Conservation (phyloP, 2,888 invertebrate species). For the Microdon myrmicae region DNA sequence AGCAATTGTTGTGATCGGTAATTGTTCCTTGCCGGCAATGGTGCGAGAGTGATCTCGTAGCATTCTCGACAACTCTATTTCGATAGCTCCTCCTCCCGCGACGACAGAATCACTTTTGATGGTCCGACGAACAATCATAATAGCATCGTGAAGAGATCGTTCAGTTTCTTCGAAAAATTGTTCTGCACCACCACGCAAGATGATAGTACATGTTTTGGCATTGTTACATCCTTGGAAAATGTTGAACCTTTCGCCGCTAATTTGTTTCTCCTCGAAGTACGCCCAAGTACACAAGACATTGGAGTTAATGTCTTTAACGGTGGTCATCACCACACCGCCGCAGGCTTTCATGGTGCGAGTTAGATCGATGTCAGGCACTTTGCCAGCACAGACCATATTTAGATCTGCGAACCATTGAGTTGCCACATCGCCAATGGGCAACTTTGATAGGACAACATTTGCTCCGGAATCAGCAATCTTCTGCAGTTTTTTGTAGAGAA, state of each 20-base stretch:
- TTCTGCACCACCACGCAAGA: conserved; percentile 88
- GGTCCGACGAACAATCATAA: conserved; percentile 98
- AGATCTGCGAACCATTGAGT: conserved; percentile 97
- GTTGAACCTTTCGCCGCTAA: conserved; percentile 87
- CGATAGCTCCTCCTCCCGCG: conserved; percentile 98
- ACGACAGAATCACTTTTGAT: conserved; percentile 98
- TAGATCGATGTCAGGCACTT: conserved; percentile 87
- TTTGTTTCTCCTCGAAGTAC: conserved; percentile 90
- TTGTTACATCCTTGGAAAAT: conserved; percentile 87
- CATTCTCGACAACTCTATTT: conserved; percentile 95
- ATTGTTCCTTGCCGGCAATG: conserved; percentile 95
- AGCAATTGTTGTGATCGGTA: conserved; percentile 91
- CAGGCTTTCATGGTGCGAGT: conserved; percentile 96
- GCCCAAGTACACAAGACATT: conserved; percentile 84
- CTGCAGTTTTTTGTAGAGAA: conserved; percentile 85
- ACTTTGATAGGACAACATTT: conserved; percentile 90
- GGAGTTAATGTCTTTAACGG: conserved; percentile 82
- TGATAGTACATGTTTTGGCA: conserved; percentile 93
- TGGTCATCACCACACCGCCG: conserved; percentile 94
- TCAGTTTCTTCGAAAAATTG: conserved; percentile 99
- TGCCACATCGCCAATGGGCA: conserved; percentile 97
- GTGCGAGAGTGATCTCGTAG: conserved; percentile 89
- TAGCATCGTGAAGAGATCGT: conserved; percentile 97
- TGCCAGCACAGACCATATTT: conserved; percentile 91
- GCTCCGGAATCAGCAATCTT: conserved; percentile 89